Percentiles rank a stretch among this genome's conserved stretches.
Conservation (phyloP, 2,113 vertebrate genomes). For the Eonycteris spelaea region DNA sequence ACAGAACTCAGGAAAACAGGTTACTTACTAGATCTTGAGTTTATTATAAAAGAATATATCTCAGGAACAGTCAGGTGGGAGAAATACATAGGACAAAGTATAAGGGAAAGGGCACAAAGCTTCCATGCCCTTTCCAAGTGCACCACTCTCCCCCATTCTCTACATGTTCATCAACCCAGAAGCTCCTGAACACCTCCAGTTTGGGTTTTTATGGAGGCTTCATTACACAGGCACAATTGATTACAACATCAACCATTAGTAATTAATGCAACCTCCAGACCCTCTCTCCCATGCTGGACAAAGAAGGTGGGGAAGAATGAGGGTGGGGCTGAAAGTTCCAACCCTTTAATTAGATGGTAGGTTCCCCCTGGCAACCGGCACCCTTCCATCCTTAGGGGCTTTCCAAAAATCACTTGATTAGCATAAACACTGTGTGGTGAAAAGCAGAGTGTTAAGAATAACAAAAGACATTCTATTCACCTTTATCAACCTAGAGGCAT, state of each 20-base stretch:
- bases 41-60: neutral
- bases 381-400: neutral
- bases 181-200: neutral
- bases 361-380: neutral
- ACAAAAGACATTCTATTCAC: neutral
- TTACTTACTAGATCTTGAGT: neutral
- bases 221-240: neutral
- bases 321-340: neutral
- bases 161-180: neutral
- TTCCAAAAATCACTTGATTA: neutral
- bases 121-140: neutral
- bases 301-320: neutral
- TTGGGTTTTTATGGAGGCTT: neutral
- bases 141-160: neutral
- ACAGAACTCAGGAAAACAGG: neutral
- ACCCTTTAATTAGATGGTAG: neutral
- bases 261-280: neutral
- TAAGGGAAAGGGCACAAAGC: neutral
- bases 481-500: neutral
- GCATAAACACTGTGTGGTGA: neutral
- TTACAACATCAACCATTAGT: rapidly evolving
- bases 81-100: neutral
- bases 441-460: neutral
- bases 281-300: too few relatives aligned
- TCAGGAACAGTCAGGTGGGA: neutral